A percentile compares a stretch with the other conserved stretches of the same genome.
Conservation (phyloP, 2,888 invertebrate genomes). For the Andricus quercusramuli region DNA sequence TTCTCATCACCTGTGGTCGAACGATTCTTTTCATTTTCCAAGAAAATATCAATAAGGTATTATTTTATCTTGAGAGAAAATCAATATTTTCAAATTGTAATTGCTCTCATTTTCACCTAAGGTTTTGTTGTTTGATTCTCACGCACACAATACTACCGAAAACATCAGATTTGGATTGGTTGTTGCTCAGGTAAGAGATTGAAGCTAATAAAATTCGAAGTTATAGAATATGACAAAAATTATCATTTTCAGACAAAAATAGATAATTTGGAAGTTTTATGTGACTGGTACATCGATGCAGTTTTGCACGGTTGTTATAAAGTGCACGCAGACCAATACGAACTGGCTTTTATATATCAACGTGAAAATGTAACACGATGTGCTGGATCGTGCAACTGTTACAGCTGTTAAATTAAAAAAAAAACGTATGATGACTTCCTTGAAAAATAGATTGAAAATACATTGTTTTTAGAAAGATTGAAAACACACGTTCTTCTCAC, state of each 20-base stretch:
- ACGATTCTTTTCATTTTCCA: conserved; percentile 80
- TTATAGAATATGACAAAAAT: conserved; percentile 29
- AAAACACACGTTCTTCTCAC: conserved; percentile 45
- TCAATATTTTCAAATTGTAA: neutral
- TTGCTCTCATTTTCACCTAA: conserved; percentile 55
- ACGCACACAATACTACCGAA: conserved; percentile 71
- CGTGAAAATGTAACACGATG: conserved; percentile 41
- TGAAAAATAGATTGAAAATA: conserved; percentile 43
- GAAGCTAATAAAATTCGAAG: neutral
- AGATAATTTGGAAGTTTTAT: conserved; percentile 76
- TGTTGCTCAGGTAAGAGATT: conserved; percentile 77
- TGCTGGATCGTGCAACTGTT: conserved; percentile 55
- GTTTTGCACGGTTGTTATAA: conserved; percentile 78
- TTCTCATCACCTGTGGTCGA: conserved; percentile 80
- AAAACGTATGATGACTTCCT: conserved; percentile 47
- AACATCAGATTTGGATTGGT: conserved; percentile 79
- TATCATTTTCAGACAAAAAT: conserved; percentile 59
- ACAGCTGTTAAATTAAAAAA: conserved; percentile 50
- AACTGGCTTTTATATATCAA: conserved; percentile 79
- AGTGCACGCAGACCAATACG: conserved; percentile 78
- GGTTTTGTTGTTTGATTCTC: conserved; percentile 80
- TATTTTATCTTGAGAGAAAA: neutral
- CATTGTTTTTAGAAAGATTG: conserved; percentile 44
- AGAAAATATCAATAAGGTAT: conserved; percentile 74
- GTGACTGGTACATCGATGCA: conserved; percentile 77